Conservation (phyloP, 2,797 vertebrate species). For the Decapterus maruadsi region DNA sequence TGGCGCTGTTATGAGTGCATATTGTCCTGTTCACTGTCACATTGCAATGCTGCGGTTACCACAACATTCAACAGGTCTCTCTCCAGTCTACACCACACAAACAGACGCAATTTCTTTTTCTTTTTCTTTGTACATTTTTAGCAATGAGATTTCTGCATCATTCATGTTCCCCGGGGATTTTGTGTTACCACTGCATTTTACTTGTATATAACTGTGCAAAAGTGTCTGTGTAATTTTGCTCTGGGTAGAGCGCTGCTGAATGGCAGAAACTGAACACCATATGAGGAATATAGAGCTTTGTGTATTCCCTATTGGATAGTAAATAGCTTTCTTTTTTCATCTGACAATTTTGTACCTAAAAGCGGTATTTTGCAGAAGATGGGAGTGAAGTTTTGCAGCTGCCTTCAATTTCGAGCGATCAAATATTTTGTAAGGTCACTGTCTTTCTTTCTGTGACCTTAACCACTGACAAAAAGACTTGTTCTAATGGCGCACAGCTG, state of each 20-base stretch:
- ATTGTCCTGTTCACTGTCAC: neutral
- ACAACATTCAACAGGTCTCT: neutral
- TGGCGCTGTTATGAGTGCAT: neutral
- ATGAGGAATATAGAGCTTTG: neutral
- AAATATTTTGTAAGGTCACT: constrained; percentile 18
- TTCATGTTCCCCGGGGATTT: neutral
- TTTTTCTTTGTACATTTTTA: neutral
- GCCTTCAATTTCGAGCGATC: constrained; percentile 38
- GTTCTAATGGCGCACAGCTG: constrained; percentile 19
- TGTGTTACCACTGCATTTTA: neutral
- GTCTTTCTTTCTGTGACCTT: constrained; percentile 22
- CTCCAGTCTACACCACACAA: neutral
- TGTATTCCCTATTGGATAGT: neutral
- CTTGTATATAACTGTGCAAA: constrained; percentile 1
- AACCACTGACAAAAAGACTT: constrained; percentile 7
- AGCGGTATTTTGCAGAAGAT: constrained; percentile 7
- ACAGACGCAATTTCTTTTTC: neutral
- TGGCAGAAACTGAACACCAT: neutral
- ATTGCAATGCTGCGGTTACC: neutral
- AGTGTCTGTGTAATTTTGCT: neutral
- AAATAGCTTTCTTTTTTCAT: neutral
- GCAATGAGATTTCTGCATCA: neutral
- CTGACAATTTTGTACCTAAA: constrained; percentile 1
- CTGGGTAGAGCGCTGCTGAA: neutral
- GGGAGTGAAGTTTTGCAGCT: constrained; percentile 14